Conservation (phyloP, 2,888 invertebrate genomes). For the Carterocephalus palaemon region DNA sequence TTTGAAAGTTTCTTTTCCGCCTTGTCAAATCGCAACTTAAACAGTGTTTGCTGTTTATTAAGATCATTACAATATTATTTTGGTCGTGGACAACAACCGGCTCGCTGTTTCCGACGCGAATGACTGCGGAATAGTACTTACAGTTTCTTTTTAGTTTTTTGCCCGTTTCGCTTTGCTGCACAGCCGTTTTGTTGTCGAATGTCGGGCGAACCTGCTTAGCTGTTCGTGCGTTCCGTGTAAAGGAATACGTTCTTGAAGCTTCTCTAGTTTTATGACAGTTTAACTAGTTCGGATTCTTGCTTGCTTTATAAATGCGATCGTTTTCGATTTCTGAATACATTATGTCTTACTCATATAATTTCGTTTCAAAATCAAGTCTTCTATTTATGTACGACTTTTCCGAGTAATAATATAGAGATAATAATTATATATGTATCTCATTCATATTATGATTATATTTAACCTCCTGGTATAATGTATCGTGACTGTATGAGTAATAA, state of each 20-base stretch:
- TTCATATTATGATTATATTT: too few species aligned
- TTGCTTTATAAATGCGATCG: too few species aligned
- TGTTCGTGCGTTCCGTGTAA: slow-evolving; percentile 5
- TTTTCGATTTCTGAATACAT: too few species aligned
- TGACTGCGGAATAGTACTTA: slow-evolving; percentile 20
- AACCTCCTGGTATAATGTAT: too few species aligned
- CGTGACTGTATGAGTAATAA: too few species aligned
- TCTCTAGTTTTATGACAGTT: background rate
- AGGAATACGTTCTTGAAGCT: background rate
- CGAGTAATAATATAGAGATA: too few species aligned
- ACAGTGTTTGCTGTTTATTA: background rate
- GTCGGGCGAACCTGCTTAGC: background rate
- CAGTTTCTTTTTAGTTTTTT: slow-evolving; percentile 13
- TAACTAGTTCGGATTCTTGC: background rate
- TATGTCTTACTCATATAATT: too few species aligned
- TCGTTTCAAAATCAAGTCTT: too few species aligned
- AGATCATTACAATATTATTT: slow-evolving; percentile 28
- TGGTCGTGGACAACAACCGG: slow-evolving; percentile 21
- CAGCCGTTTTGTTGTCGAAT: slow-evolving; percentile 25
- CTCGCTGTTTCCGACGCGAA: slow-evolving; percentile 27
- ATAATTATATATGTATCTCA: too few species aligned
- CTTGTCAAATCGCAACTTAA: slow-evolving; percentile 6
- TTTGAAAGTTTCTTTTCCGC: too few species aligned
- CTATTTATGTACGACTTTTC: too few species aligned
- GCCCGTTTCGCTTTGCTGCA: slow-evolving; percentile 21